Evolutionary conservation across 2,888 invertebrate genomes (phyloP).

Genomic region (Halictus quadricinctus): DNA sequence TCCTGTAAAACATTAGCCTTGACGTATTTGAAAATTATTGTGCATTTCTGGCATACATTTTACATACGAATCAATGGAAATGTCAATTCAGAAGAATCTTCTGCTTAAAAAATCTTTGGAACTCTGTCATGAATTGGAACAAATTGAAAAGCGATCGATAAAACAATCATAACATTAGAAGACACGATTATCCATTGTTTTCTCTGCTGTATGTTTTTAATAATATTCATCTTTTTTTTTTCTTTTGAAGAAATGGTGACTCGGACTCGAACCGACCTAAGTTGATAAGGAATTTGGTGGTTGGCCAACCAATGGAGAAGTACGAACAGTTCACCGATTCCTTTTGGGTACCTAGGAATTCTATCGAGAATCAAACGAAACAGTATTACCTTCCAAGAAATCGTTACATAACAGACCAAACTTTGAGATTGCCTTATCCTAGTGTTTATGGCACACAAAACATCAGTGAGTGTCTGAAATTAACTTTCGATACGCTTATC

Average conservation of each 20-base stretch:
- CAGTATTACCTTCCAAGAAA: conserved; percentile 85
- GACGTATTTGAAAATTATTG: not conserved
- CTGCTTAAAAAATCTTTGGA: not conserved
- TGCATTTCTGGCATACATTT: not conserved
- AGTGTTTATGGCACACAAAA: conserved; percentile 78
- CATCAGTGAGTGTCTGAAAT: conserved; percentile 72
- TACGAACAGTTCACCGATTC: conserved; percentile 72
- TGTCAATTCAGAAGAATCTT: not conserved
- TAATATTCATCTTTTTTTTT: conserved; percentile 44
- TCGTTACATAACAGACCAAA: conserved; percentile 84
- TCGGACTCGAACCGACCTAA: conserved; percentile 72
- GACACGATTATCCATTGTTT: conserved; percentile 1
- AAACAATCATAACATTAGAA: conserved; percentile 23
- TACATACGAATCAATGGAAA: not conserved
- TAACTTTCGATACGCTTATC: not conserved
- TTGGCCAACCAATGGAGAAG: conserved; percentile 70
- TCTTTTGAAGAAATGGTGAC: conserved; percentile 73
- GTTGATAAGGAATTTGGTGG: conserved; percentile 71
- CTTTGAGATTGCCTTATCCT: conserved; percentile 78
- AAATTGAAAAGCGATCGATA: conserved; percentile 50
- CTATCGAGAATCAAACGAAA: conserved; percentile 81
- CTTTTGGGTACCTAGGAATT: conserved; percentile 76
- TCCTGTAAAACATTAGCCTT: not conserved
- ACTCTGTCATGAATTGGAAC: not conserved
- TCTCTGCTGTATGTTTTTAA: conserved; percentile 8